These are phyloP conservation scores for Oceanodroma tethys DNA, from an alignment of 2,113 vertebrate species.

Conservation along the genomic window DNA sequence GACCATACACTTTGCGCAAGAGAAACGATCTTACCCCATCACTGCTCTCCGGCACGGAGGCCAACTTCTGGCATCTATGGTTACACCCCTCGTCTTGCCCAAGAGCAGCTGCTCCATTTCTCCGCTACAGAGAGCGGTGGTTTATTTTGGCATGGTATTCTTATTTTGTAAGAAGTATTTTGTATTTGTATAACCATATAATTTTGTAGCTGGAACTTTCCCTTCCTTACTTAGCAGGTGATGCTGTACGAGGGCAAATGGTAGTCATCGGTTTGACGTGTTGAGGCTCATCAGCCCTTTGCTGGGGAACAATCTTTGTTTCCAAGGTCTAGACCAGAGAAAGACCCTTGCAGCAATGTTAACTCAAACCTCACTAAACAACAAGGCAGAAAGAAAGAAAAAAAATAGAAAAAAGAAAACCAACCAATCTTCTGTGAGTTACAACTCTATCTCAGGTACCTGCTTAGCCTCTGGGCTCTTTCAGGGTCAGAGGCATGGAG, in stretches of 20 bases:
- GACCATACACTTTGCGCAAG: neutral
- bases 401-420: no score
- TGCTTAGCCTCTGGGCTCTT: neutral
- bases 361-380: neutral
- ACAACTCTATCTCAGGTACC: neutral
- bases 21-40: slow-evolving; percentile 18
- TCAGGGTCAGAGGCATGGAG: neutral
- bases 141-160: slow-evolving; percentile 52
- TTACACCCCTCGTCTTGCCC: slow-evolving; percentile 25
- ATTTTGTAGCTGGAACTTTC: slow-evolving; percentile 57
- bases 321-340: slow-evolving; percentile 4
- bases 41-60: rapidly evolving
- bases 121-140: neutral
- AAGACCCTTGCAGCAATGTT: neutral
- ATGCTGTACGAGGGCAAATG: neutral
- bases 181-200: slow-evolving; percentile 39
- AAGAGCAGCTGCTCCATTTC: slow-evolving; percentile 28
- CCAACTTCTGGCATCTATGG: neutral
- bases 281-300: slow-evolving; percentile 17
- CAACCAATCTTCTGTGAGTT: neutral
- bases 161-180: slow-evolving; percentile 47
- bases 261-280: neutral
- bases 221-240: slow-evolving; percentile 41
- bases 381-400: neutral
- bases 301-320: neutral